Evolutionary conservation across 2,797 vertebrate genomes (phyloP).

Genomic region (Morelia viridis): DNA sequence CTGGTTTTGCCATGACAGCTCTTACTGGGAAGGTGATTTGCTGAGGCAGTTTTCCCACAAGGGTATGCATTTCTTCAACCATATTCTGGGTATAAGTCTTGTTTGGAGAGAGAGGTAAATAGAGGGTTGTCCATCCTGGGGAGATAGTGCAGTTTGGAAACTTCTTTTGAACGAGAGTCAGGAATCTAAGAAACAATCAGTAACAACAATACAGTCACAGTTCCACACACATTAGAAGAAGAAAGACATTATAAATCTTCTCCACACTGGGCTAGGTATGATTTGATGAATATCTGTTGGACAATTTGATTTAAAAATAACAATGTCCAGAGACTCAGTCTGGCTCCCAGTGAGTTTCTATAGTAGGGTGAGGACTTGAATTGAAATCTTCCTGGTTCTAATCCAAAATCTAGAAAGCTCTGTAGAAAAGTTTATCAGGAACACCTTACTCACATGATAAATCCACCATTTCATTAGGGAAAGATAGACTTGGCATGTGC

Average conservation of each 20-base stretch:
- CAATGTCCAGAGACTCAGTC: not conserved
- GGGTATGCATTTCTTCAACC: slow-evolving; percentile 80
- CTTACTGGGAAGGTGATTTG: slow-evolving; percentile 81
- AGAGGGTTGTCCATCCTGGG: slow-evolving; percentile 81
- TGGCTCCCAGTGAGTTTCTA: not conserved
- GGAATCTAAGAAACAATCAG: slow-evolving; percentile 73
- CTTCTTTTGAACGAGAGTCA: slow-evolving; percentile 77
- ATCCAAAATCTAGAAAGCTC: not conserved
- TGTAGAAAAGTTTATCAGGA: not conserved
- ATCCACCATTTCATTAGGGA: not conserved
- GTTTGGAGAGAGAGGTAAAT: slow-evolving; percentile 55
- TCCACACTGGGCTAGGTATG: not conserved
- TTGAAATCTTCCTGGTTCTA: not conserved
- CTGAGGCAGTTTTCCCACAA: slow-evolving; percentile 74
- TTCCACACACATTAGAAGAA: not conserved
- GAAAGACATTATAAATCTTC: not conserved
- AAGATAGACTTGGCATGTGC: not conserved
- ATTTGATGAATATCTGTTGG: too few species aligned
- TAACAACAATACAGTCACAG: slow-evolving; percentile 1
- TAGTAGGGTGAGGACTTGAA: not conserved
- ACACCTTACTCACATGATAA: not conserved
- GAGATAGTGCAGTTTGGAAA: slow-evolving; percentile 83
- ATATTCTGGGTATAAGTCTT: slow-evolving; percentile 76
- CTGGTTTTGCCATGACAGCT: slow-evolving; percentile 71
- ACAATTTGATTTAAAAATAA: not conserved